These are phyloP conservation scores for Heterodera carotae DNA, from an alignment of 1,140 invertebrate species.

Conservation along the genomic window DNA sequence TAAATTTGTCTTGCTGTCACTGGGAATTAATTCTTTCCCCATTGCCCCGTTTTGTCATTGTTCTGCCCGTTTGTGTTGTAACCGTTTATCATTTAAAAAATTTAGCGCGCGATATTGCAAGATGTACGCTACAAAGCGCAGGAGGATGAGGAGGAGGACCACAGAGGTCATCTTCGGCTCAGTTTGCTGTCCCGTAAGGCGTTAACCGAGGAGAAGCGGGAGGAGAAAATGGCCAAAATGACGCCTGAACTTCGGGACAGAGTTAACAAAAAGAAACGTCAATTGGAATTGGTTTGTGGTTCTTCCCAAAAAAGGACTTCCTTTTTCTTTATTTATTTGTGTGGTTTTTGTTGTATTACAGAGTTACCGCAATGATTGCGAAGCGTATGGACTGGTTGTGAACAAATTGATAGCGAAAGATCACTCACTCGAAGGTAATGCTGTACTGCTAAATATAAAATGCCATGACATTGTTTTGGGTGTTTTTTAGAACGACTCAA, in stretches of 20 bases:
- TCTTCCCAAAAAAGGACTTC: background rate
- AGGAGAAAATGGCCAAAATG: constrained; percentile 24
- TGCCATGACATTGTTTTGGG: no score
- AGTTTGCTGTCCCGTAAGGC: background rate
- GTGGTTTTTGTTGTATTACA: no score
- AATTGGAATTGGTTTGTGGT: constrained; percentile 12
- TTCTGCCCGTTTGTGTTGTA: no score
- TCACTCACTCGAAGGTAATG: constrained; percentile 12
- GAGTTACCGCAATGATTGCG: constrained; percentile 23
- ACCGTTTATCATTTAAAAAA: no score
- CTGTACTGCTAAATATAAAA: no score
- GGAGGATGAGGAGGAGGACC: background rate
- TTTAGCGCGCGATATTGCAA: constrained; percentile 4
- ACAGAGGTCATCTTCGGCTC: background rate
- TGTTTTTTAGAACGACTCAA: constrained; percentile 30
- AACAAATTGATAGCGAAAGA: constrained; percentile 24
- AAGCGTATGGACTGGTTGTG: constrained; percentile 23
- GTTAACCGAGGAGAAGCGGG: constrained; percentile 13
- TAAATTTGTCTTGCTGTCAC: no score
- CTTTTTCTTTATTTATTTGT: no score
- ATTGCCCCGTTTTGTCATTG: no score
- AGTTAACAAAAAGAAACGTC: constrained; percentile 14
- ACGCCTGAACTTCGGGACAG: constrained; percentile 17
- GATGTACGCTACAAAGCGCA: background rate
- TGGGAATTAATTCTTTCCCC: no score